Evolutionary conservation across 2,113 vertebrate genomes (phyloP), one percentile per base, ranked within the genome.

Genomic region (Phylloscopus whistleri): DNA sequence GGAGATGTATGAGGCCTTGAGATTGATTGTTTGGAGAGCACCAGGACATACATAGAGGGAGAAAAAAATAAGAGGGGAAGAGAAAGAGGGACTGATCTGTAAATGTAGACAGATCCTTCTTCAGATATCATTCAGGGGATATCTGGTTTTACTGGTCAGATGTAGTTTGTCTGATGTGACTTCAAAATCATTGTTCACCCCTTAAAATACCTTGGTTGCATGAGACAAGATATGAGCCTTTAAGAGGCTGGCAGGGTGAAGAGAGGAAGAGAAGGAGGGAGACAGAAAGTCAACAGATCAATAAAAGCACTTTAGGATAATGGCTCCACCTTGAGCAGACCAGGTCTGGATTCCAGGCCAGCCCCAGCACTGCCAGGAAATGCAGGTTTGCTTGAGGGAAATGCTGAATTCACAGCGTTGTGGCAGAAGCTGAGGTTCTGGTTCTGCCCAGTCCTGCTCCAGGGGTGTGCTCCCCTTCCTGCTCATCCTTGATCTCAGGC

Each of bases 261-360:
- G 90, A 93, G 85, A 94, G 77, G 90, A 90, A 94, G 95, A 90
- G 83, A 94, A 97, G 64, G 94, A 97, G 77, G 94, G 96, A 98
- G 97, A 97, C 95, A 80, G 93, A 97, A 96, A 98, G 93, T 95
- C 97, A 97, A 98, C 97, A 97, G 96, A 98, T 98, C 98, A 97
- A 98, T 98, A 98, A 98, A 98, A 98, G 93, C 98, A 98, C 98
- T 98, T 98, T 98, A 98, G 97, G 96, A 96, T 98, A 98, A 98
- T 98, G 97, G 97, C 97, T 93, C 75, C 82, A 95, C 97, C 97
- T 96, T 58, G 22, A 94, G 94, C 94, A 96, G 91, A 93, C 68
- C 35, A 46, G 87, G 94, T 96, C 96, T 95, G 94, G 92, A 73
- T 94, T 75, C 87, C 90, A 91, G 84, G 84, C 87, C 52, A 97